Conservation (phyloP, 1,140 invertebrate genomes). For the Diachasma alloeum region DNA sequence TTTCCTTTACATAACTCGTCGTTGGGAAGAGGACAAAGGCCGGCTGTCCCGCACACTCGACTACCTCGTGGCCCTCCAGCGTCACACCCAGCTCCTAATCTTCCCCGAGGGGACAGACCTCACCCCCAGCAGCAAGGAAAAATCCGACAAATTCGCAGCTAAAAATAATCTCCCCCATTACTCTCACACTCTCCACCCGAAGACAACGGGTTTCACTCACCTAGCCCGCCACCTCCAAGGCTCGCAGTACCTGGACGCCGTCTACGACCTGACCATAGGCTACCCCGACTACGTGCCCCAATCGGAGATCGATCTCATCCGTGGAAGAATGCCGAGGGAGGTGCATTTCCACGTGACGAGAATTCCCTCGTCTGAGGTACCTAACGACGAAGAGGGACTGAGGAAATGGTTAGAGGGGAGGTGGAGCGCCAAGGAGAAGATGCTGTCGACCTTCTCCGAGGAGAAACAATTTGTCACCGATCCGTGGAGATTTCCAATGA, state of each 20-base stretch:
- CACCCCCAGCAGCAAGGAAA: constrained; percentile 74
- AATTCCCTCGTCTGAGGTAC: constrained; percentile 70
- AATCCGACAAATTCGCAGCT: constrained; percentile 78
- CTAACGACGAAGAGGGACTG: constrained; percentile 67
- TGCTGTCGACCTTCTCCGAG: constrained; percentile 69
- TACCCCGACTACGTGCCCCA: constrained; percentile 77
- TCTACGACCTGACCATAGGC: constrained; percentile 83
- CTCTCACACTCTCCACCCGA: constrained; percentile 82
- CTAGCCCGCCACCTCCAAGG: constrained; percentile 73
- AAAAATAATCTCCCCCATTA: constrained; percentile 75
- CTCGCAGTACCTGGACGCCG: constrained; percentile 71
- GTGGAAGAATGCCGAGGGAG: constrained; percentile 74
- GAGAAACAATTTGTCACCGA: constrained; percentile 60
- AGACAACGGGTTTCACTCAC: constrained; percentile 85
- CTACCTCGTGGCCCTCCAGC: constrained; percentile 75
- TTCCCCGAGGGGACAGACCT: constrained; percentile 93
- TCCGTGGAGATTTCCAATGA: constrained; percentile 45
- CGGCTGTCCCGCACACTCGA: constrained; percentile 75
- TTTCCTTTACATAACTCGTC: constrained; percentile 84
- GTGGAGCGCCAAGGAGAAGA: constrained; percentile 78
- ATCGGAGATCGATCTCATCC: constrained; percentile 73
- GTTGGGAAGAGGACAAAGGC: constrained; percentile 79
- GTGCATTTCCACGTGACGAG: constrained; percentile 80
- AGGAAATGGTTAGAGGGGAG: constrained; percentile 74
- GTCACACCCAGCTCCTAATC: constrained; percentile 75